phyloP scores from a whole-genome alignment of 1,140 invertebrate species.

The Neomicropteryx cornuta region DNA sequence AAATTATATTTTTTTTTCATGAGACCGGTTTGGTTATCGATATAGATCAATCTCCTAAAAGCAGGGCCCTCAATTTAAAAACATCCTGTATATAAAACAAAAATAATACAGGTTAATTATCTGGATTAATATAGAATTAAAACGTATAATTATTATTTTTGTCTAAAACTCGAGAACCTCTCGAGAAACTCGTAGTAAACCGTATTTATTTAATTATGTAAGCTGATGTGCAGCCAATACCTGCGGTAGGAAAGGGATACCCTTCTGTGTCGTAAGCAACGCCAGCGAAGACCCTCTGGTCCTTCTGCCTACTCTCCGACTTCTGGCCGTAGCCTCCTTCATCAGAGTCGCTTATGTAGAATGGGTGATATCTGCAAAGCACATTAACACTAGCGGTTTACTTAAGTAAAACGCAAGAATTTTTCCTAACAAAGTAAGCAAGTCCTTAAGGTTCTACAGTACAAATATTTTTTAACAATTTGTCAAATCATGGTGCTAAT shows the following conservation, averaged over 20 bases:
- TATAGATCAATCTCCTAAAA: no score
- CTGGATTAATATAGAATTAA: not conserved
- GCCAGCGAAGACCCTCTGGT: conserved; percentile 69
- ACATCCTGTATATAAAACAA: no score
- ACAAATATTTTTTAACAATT: no score
- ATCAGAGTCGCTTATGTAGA: conserved; percentile 81
- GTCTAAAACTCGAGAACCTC: not conserved
- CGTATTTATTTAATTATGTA: conserved; percentile 3
- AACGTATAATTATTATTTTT: not conserved
- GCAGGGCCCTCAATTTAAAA: no score
- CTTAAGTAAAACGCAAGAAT: no score
- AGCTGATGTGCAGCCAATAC: conserved; percentile 26
- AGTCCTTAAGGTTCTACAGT: no score
- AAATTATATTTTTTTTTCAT: no score
- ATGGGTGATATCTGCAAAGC: conserved; percentile 73
- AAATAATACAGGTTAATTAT: not conserved
- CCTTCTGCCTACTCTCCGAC: conserved; percentile 49
- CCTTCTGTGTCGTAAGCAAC: conserved; percentile 63
- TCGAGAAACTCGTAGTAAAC: not conserved
- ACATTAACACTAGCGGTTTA: no score
- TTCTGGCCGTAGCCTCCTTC: conserved; percentile 79
- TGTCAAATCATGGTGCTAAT: no score
- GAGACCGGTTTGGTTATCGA: no score
- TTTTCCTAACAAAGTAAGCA: no score
- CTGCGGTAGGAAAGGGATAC: conserved; percentile 67